These are phyloP conservation scores for Apotomis betuletana DNA, from an alignment of 2,888 invertebrate species.

Conservation along the genomic window DNA sequence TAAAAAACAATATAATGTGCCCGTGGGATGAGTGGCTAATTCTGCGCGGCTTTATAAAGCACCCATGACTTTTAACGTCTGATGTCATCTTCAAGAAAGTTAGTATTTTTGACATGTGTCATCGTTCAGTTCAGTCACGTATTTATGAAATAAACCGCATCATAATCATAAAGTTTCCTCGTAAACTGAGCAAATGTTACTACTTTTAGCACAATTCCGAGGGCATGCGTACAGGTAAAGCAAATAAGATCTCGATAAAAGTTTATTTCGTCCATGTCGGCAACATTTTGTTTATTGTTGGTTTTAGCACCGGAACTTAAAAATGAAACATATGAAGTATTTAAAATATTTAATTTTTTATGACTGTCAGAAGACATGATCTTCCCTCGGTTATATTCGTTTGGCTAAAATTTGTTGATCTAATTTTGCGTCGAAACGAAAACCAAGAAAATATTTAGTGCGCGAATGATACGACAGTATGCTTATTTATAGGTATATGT, in stretches of 20 bases:
- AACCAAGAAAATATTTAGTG: too few relatives aligned
- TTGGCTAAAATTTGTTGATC: too few relatives aligned
- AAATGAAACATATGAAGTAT: too few relatives aligned
- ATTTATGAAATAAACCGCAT: slow-evolving; percentile 26
- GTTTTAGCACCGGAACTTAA: slow-evolving; percentile 2
- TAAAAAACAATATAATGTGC: too few relatives aligned
- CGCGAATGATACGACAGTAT: too few relatives aligned
- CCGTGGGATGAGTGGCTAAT: too few relatives aligned
- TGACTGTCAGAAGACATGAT: too few relatives aligned
- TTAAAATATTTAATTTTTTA: too few relatives aligned
- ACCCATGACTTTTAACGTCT: not conserved
- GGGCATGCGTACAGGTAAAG: slow-evolving; percentile 16
- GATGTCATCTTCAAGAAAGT: not conserved
- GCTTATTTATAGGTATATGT: too few relatives aligned
- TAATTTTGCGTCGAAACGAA: too few relatives aligned
- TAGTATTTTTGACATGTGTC: slow-evolving; percentile 3
- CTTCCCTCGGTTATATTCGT: too few relatives aligned
- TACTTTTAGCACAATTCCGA: slow-evolving; percentile 30
- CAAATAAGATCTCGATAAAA: slow-evolving; percentile 14
- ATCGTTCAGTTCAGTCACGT: slow-evolving; percentile 34
- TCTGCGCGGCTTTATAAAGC: too few relatives aligned
- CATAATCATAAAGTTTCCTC: slow-evolving; percentile 11
- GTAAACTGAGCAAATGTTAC: slow-evolving; percentile 21
- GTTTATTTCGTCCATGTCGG: slow-evolving; percentile 8
- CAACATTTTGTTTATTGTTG: slow-evolving; percentile 2